Conservation (phyloP, 2,113 vertebrate species). For the Zeus faber region DNA sequence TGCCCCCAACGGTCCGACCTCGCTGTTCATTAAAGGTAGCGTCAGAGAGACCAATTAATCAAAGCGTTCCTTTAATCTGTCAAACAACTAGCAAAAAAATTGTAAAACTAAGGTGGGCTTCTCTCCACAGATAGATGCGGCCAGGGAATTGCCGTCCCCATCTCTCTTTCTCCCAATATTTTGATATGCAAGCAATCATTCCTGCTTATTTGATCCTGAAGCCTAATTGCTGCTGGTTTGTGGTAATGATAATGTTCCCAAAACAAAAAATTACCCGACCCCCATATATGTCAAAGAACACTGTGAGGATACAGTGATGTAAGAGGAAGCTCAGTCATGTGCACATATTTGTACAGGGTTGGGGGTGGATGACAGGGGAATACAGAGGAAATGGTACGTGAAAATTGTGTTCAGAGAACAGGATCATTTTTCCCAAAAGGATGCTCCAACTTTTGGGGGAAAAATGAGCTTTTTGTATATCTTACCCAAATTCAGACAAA, state of each 20-base stretch:
- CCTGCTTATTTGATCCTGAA: background rate
- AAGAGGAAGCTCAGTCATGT: too few relatives aligned
- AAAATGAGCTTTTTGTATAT: too few relatives aligned
- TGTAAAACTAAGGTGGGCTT: slow-evolving; percentile 36
- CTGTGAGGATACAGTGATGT: too few relatives aligned
- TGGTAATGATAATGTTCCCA: background rate
- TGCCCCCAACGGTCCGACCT: slow-evolving; percentile 65
- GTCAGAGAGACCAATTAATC: slow-evolving; percentile 76
- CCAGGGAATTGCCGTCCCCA: slow-evolving; percentile 38
- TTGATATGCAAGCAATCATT: background rate
- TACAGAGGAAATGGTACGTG: too few relatives aligned
- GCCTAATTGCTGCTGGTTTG: background rate
- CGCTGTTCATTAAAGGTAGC: slow-evolving; percentile 73
- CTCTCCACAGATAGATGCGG: slow-evolving; percentile 38
- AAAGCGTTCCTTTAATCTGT: slow-evolving; percentile 67
- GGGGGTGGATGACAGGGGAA: too few relatives aligned
- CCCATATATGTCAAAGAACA: too few relatives aligned
- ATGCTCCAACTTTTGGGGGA: too few relatives aligned
- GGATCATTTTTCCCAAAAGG: too few relatives aligned
- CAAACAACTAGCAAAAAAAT: slow-evolving; percentile 41
- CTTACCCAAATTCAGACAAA: too few relatives aligned
- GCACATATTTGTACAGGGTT: background rate
- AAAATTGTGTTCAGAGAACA: too few relatives aligned
- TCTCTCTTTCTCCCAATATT: background rate
- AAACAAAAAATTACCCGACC: too few relatives aligned